Conservation (phyloP, 2,888 invertebrate genomes). For the Subacronicta megacephala region DNA sequence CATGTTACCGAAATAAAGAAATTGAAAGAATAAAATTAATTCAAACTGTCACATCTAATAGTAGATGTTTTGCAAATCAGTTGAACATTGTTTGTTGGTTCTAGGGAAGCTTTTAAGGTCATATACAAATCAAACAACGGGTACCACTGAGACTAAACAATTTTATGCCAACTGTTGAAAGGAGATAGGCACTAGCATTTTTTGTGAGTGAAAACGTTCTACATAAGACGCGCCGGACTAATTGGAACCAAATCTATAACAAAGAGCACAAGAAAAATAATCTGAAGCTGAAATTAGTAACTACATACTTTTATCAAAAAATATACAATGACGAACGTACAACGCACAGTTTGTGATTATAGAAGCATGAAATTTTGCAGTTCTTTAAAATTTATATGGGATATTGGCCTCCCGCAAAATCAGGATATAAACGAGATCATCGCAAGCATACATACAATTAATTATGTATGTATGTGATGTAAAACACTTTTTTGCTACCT, state of each 20-base stretch:
- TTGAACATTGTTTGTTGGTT: slow-evolving; percentile 41
- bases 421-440: too few species aligned
- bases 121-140: slow-evolving; percentile 53
- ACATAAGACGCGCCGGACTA: slow-evolving; percentile 36
- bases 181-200: slow-evolving; percentile 38
- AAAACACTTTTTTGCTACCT: too few species aligned
- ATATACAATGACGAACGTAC: too few species aligned
- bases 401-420: too few species aligned
- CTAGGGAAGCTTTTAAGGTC: slow-evolving; percentile 51
- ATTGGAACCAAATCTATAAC: slow-evolving; percentile 34
- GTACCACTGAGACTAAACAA: slow-evolving; percentile 53
- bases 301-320: too few species aligned
- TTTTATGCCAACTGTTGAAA: slow-evolving; percentile 50
- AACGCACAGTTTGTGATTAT: too few species aligned
- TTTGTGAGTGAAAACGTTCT: slow-evolving; percentile 41
- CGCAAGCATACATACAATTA: too few species aligned
- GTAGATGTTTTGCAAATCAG: slow-evolving; percentile 35
- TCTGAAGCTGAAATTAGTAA: too few species aligned
- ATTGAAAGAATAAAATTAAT: slow-evolving; percentile 16
- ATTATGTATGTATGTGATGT: too few species aligned
- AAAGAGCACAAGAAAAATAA: slow-evolving; percentile 16
- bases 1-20: slow-evolving; percentile 9
- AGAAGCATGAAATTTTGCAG: too few species aligned
- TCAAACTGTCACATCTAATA: slow-evolving; percentile 39
- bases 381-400: too few species aligned